Evolutionary conservation across 2,888 invertebrate species (phyloP).

Genomic region (Frankliniella fusca): DNA sequence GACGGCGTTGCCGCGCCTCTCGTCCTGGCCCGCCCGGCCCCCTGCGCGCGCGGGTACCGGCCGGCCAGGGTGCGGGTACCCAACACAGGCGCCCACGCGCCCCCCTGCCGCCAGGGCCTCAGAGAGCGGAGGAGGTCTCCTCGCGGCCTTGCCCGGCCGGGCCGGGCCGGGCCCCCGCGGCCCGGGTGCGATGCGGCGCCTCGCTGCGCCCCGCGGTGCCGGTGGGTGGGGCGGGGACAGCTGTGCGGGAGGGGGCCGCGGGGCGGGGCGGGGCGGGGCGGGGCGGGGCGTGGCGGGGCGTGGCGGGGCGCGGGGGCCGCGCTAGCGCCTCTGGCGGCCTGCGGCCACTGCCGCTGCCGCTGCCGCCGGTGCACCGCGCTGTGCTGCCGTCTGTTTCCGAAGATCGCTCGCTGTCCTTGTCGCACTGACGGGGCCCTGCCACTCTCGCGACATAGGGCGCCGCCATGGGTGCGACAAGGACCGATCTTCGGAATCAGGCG

Average conservation of each 20-base stretch:
- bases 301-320: not conserved
- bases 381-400: no score
- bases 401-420: no score
- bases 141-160: not conserved
- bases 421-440: no score
- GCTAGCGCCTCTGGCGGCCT: not conserved
- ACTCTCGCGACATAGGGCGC: no score
- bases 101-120: not conserved
- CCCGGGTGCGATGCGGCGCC: not conserved
- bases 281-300: not conserved
- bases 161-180: not conserved
- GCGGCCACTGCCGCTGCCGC: no score
- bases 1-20: no score
- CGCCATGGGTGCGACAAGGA: no score
- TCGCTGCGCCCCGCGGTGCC: no score
- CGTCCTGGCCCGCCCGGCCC: not conserved
- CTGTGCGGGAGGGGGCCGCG: not conserved
- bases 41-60: not conserved
- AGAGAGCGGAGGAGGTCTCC: not conserved
- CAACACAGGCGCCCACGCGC: constrained; percentile 4
- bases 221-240: no score
- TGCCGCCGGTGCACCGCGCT: not conserved
- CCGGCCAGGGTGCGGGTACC: constrained; percentile 1
- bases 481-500: not conserved
- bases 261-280: not conserved